Evolutionary conservation across 2,888 invertebrate species (phyloP), one percentile per base, ranked within the genome.

Genomic region (Lepidonotus clava): DNA sequence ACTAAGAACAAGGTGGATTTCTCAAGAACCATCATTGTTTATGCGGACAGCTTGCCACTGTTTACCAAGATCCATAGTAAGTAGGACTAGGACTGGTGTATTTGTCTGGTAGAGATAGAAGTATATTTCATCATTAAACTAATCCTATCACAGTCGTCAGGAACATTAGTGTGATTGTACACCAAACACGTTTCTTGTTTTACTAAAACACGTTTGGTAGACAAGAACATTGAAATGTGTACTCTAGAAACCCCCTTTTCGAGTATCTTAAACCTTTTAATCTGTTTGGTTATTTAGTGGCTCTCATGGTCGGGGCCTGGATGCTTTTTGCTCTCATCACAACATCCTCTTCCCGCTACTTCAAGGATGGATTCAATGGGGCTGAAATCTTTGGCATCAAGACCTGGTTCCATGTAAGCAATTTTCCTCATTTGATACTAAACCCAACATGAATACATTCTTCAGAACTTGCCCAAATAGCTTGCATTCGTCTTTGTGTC

Each of bases 251-350:
- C 6, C 18, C 6, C 18, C 28, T 28, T 6, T 61, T 24, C n/a
- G 28, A 61, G 21, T 51, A 21, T 51, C 14, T 51, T 21, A 51
- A 51, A 51, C 51, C 51, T 51, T 51, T 21, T 11, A 14, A 11
- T 14, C 11, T 51, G 21, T 14, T 11, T 11, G 21, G 51, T 14
- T 14, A 51, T 51, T 11, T 51, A 83, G 83, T 51, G 0, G 34
- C 83, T 46, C 46, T 83, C 46, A 51, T 41, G 46, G 46, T 83
- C 14, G 18, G 41, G 1, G 83, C 83, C 18, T 83, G 83, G 83
- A 83, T 83, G 83, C 18, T 83, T 14, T 83, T 83, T 51, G 41
- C 83, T 1, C 34, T 32, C 14, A 36, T 83, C 28, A 51, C 34
- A 8, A 32, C 83, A 41, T 24, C 32, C 5, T n/a, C 40, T 21